These are phyloP conservation scores for Cinclus mexicanus DNA, from an alignment of 2,113 vertebrate species.

Conservation along the genomic window DNA sequence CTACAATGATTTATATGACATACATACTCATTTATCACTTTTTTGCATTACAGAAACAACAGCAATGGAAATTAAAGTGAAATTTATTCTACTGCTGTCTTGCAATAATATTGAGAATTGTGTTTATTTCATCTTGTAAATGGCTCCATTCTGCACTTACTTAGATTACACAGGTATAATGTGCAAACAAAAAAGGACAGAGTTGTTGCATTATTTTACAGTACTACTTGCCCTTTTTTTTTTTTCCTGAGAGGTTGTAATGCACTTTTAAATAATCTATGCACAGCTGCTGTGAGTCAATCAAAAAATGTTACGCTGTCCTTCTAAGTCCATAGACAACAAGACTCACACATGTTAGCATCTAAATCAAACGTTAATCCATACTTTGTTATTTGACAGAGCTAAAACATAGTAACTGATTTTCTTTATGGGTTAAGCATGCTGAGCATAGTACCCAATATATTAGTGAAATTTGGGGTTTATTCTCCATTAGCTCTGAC, in stretches of 20 bases:
- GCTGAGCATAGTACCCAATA: conserved; percentile 33
- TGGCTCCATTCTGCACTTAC: neutral
- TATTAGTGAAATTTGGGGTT: conserved; percentile 43
- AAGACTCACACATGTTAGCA: conserved; percentile 56
- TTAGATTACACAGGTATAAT: neutral
- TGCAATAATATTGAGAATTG: conserved; percentile 3
- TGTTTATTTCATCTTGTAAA: conserved; percentile 22
- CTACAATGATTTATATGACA: neutral
- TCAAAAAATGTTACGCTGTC: conserved; percentile 27
- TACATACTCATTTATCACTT: neutral
- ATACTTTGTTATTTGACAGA: conserved; percentile 67
- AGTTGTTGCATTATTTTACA: neutral
- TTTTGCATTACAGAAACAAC: neutral
- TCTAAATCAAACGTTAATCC: conserved; percentile 71
- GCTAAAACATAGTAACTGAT: conserved; percentile 54
- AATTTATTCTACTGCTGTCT: conserved; percentile 16
- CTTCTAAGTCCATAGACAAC: conserved; percentile 42
- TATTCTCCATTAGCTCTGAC: conserved; percentile 37
- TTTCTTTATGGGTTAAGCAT: conserved; percentile 61
- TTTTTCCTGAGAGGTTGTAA: neutral
- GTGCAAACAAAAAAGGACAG: neutral
- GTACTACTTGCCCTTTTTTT: neutral
- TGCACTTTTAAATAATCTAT: conserved; percentile 60
- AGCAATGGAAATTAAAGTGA: conserved; percentile 7
- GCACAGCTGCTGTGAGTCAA: conserved; percentile 4